These are phyloP conservation scores for Cryptus viduatorius DNA, from an alignment of 2,888 invertebrate species.

Conservation along the genomic window DNA sequence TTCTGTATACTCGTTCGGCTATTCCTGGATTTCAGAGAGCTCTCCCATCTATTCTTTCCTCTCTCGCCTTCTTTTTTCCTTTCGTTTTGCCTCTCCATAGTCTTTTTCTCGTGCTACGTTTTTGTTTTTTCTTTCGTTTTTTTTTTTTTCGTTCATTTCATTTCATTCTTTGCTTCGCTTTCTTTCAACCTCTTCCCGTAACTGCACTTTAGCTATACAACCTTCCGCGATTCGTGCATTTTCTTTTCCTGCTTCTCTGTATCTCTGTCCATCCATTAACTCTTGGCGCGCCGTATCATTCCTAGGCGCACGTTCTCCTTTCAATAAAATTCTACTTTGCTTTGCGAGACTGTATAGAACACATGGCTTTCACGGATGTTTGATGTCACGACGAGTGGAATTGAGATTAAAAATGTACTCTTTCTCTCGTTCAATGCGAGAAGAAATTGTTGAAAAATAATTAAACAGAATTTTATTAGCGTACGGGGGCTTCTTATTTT, in stretches of 20 bases:
- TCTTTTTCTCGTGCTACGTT: slow-evolving; percentile 16
- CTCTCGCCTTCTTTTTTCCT: background rate
- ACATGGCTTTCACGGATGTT: background rate
- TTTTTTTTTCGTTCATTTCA: slow-evolving; percentile 34
- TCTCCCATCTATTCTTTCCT: slow-evolving; percentile 27
- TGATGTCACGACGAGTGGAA: background rate
- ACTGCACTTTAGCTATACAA: background rate
- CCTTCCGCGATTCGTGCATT: slow-evolving; percentile 1
- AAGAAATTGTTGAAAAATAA: background rate
- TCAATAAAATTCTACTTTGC: slow-evolving; percentile 19
- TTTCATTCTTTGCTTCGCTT: slow-evolving; percentile 32
- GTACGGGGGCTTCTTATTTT: background rate
- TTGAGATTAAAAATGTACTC: background rate
- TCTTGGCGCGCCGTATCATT: slow-evolving; percentile 1
- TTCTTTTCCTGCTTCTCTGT: background rate
- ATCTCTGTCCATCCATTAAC: slow-evolving; percentile 34
- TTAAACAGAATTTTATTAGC: background rate
- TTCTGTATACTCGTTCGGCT: slow-evolving; percentile 53
- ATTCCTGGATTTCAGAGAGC: slow-evolving; percentile 23
- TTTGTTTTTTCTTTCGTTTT: too few species aligned
- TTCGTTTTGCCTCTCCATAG: slow-evolving; percentile 8
- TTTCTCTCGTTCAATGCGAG: background rate
- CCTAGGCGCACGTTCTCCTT: slow-evolving; percentile 28
- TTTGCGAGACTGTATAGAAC: background rate
- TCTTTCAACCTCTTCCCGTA: slow-evolving; percentile 9